A percentile compares a stretch with the other conserved stretches of the same genome.
Evolutionary conservation across 2,113 vertebrate genomes (phyloP).

Genomic region (Antennarius striatus): DNA sequence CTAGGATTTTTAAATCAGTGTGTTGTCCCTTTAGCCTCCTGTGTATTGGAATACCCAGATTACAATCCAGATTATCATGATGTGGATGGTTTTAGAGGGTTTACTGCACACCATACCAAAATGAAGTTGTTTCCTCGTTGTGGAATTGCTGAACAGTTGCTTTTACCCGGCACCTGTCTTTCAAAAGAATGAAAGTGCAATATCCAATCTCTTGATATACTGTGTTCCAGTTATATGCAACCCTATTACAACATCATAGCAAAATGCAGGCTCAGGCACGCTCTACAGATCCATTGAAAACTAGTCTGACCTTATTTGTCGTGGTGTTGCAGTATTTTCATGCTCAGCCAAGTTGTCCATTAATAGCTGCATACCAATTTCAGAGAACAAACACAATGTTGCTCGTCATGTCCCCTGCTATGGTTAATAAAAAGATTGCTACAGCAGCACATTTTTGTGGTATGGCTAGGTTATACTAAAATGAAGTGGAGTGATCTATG

Average conservation of each 20-base stretch:
- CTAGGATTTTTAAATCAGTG: background rate
- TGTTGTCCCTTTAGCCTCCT: background rate
- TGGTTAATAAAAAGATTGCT: background rate
- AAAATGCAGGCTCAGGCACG: conserved; percentile 30
- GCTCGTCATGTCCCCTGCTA: background rate
- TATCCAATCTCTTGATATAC: background rate
- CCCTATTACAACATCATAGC: conserved; percentile 19
- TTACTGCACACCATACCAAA: background rate
- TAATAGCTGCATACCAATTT: conserved; percentile 48
- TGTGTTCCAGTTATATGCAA: conserved; percentile 6
- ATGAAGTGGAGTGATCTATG: background rate
- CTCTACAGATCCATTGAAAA: conserved; percentile 39
- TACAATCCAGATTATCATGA: too few species aligned
- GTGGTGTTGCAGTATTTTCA: conserved; percentile 24
- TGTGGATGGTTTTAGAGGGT: too few species aligned
- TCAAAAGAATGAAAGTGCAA: background rate
- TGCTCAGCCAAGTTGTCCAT: conserved; percentile 48
- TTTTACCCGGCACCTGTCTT: background rate
- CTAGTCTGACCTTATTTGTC: conserved; percentile 50
- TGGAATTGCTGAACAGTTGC: background rate
- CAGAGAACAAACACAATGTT: conserved; percentile 18
- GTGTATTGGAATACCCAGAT: too few species aligned
- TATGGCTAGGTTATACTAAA: background rate
- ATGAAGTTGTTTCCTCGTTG: background rate
- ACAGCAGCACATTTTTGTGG: background rate